Conservation (phyloP, 1,140 invertebrate genomes). For the Drosophila athabasca region DNA sequence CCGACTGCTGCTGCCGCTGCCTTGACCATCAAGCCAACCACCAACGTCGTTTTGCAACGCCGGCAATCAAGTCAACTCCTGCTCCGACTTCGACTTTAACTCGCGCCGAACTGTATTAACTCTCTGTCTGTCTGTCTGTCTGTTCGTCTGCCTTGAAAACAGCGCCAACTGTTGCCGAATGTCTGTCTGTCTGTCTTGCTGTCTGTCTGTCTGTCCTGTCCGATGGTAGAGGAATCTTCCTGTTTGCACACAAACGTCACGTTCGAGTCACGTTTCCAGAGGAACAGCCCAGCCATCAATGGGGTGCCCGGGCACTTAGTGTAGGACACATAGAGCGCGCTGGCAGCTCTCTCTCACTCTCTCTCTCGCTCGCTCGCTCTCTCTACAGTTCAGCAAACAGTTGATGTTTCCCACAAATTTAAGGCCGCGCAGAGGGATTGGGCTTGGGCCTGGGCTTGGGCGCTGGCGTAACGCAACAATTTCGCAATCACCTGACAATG, state of each 20-base stretch:
- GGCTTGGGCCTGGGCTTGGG: conserved; percentile 8
- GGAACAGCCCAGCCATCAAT: conserved; percentile 47
- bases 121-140: conserved; percentile 61
- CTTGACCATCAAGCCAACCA: conserved; percentile 63
- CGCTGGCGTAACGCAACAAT: conserved; percentile 79
- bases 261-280: conserved; percentile 78
- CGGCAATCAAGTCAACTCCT: conserved; percentile 72
- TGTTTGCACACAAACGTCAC: conserved; percentile 80
- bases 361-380: too few species aligned
- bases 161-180: conserved; percentile 58
- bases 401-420: conserved; percentile 82
- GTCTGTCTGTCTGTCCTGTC: conserved; percentile 12
- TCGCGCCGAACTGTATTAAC: conserved; percentile 78
- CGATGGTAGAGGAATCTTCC: conserved; percentile 62
- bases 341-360: conserved; percentile 20
- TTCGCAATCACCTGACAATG: conserved; percentile 82
- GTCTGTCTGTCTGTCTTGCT: conserved; percentile 58
- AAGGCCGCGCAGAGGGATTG: conserved; percentile 43
- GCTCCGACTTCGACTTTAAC: conserved; percentile 32
- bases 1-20: conserved; percentile 36
- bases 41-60: conserved; percentile 40
- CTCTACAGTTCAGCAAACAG: conserved; percentile 11
- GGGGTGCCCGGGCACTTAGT: conserved; percentile 45
- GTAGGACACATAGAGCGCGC: neutral
- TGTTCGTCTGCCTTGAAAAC: conserved; percentile 20